These are phyloP conservation scores for Helobdella robusta DNA, from an alignment of 2,888 invertebrate genomes.

Conservation along the genomic window DNA sequence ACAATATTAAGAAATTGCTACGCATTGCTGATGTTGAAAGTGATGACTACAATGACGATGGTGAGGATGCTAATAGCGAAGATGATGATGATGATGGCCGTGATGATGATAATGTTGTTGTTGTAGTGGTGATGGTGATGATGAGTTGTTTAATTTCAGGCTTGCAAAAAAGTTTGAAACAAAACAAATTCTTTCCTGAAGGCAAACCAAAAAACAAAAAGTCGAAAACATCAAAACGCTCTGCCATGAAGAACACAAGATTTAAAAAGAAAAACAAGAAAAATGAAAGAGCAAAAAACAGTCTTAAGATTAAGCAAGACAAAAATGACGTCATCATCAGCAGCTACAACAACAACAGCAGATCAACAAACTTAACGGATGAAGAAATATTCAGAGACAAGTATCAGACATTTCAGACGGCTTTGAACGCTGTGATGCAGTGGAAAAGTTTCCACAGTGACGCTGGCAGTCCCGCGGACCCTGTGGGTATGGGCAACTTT, in stretches of 20 bases:
- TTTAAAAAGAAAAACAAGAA: too few species aligned
- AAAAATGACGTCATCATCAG: neutral
- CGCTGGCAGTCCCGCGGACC: neutral
- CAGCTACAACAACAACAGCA: too few species aligned
- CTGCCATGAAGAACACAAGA: too few species aligned
- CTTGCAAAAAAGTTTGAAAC: neutral
- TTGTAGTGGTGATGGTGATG: too few species aligned
- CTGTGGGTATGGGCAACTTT: constrained; percentile 25
- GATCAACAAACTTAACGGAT: neutral
- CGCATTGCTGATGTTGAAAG: too few species aligned
- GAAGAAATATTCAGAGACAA: constrained; percentile 7
- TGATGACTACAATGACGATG: too few species aligned
- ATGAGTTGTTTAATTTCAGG: neutral
- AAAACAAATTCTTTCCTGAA: neutral
- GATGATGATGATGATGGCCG: too few species aligned
- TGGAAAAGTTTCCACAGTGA: neutral
- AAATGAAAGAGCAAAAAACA: neutral
- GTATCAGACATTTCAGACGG: constrained; percentile 12
- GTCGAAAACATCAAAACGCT: neutral
- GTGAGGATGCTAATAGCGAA: too few species aligned
- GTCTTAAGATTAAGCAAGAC: neutral
- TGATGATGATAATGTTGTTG: too few species aligned
- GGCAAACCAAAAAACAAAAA: neutral
- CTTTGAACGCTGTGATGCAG: constrained; percentile 16
- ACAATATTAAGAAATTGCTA: too few species aligned